phyloP scores from a whole-genome alignment of 2,797 vertebrate genomes.

The Sebastes oblongus region DNA sequence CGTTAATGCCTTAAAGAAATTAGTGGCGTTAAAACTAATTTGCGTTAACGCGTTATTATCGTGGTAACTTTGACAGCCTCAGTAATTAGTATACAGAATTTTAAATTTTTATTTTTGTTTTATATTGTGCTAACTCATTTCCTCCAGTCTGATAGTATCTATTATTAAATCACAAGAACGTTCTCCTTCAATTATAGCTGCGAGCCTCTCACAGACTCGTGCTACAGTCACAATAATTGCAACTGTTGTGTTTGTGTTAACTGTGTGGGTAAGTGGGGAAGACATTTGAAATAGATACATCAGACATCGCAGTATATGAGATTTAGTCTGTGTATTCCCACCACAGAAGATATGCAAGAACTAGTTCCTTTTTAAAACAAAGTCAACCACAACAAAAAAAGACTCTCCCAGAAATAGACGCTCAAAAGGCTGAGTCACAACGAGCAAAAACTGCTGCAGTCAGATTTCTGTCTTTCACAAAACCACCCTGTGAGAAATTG shows the following conservation, averaged over 20 bases:
- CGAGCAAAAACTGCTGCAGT: background rate
- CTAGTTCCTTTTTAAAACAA: background rate
- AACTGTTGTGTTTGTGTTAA: background rate
- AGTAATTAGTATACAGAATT: background rate
- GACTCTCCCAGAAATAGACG: background rate
- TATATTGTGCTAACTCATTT: background rate
- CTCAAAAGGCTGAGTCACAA: slow-evolving; percentile 9
- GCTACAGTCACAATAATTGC: background rate
- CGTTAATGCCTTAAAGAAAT: too few relatives aligned
- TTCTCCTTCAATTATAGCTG: background rate
- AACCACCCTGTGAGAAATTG: slow-evolving; percentile 7
- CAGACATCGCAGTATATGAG: background rate
- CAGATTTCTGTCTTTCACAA: background rate
- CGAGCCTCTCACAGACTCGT: background rate
- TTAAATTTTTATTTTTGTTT: background rate
- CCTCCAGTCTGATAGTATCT: background rate
- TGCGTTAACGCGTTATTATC: too few relatives aligned
- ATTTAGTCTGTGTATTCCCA: background rate
- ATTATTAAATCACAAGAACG: background rate
- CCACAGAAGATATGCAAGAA: background rate
- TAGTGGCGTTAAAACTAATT: too few relatives aligned
- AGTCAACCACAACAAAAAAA: background rate
- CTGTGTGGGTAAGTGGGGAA: background rate
- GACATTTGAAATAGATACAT: background rate
- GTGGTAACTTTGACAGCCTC: too few relatives aligned